Conservation (phyloP, 2,797 vertebrate species). For the Garrulus glandarius region DNA sequence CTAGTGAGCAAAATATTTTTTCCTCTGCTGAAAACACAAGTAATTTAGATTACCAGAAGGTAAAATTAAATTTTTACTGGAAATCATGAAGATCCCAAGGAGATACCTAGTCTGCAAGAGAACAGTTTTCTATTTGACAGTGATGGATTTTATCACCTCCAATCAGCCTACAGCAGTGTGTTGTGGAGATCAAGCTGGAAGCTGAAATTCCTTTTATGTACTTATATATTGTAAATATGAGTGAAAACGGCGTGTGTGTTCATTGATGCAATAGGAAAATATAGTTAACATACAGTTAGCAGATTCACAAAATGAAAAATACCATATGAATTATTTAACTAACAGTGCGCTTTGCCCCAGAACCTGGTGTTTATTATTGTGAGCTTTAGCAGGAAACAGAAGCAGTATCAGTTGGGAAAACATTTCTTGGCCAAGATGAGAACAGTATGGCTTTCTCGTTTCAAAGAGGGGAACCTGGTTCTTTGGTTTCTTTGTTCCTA, state of each 20-base stretch:
- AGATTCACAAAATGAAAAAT: conserved; percentile 62
- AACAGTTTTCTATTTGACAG: neutral
- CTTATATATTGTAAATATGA: neutral
- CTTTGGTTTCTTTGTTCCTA: conserved; percentile 79
- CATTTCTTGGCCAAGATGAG: conserved; percentile 57
- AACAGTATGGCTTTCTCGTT: conserved; percentile 70
- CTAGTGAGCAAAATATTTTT: neutral
- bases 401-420: conserved; percentile 66
- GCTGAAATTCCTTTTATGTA: neutral
- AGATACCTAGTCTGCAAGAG: neutral
- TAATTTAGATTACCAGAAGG: neutral
- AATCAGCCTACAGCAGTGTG: neutral
- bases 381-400: conserved; percentile 69
- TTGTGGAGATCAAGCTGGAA: neutral
- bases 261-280: conserved; percentile 19
- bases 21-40: neutral
- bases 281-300: conserved; percentile 28
- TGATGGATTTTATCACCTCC: neutral
- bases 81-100: neutral
- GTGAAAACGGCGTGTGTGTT: neutral
- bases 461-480: conserved; percentile 60
- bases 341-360: conserved; percentile 3
- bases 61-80: neutral
- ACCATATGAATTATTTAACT: conserved; percentile 40
- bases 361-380: conserved; percentile 74